phyloP scores from a whole-genome alignment of 37 sponge, comb jelly and placozoan species.

The Ephydatia muelleri region DNA sequence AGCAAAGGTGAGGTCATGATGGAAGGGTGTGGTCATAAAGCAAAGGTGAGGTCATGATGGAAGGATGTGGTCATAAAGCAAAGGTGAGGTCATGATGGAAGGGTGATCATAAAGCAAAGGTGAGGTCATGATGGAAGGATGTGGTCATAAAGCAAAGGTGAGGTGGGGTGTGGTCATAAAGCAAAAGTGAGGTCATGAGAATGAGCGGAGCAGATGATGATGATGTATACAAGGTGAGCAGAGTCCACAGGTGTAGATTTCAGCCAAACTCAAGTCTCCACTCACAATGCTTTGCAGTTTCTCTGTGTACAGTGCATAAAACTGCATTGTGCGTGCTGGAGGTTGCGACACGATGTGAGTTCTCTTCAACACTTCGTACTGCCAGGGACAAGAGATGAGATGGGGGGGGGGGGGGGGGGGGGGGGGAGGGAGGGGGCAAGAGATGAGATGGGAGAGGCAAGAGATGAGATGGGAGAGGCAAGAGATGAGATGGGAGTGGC shows the following conservation, averaged over 20 bases:
- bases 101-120: conserved; percentile 16
- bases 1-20: neutral
- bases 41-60: neutral
- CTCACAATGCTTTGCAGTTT: neutral
- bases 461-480: no score
- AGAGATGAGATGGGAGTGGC: no score
- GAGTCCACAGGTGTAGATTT: neutral
- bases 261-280: neutral
- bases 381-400: neutral
- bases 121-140: neutral
- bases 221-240: no score
- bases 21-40: neutral
- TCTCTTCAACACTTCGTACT: conserved; percentile 25
- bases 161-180: neutral
- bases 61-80: neutral
- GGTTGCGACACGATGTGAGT: neutral
- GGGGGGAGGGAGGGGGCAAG: no score
- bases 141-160: neutral
- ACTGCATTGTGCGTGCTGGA: neutral
- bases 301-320: neutral
- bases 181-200: neutral
- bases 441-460: neutral
- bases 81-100: neutral
- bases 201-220: neutral
- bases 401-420: neutral